Evolutionary conservation across 2,888 invertebrate species (phyloP), one percentile per base, ranked within the genome.

Genomic region (Agriotes lineatus): DNA sequence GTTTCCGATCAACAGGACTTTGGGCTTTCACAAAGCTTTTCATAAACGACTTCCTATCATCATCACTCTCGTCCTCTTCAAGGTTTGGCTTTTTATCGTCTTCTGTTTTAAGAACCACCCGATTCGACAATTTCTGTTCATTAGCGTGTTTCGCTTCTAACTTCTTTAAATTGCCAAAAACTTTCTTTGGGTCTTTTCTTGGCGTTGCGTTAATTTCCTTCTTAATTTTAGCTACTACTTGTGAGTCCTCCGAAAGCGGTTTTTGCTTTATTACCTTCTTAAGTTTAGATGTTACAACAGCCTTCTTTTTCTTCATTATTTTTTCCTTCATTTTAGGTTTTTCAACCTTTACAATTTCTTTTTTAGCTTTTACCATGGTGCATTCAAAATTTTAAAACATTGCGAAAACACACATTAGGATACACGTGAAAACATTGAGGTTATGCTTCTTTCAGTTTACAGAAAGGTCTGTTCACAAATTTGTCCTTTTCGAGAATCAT

Each of bases 401-500:
- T 25, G 7, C 25, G 7, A 25, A 25, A 25, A 25, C 1, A 52
- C 19, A 52, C 6, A 45, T 9, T 4, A 52, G 33, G 9, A 3
- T 7, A 33, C 52, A 52, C 52, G 52, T 52, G 52, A 52, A 33
- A 7, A 30, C 33, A 4, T 30, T 12, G 33, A 33, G 52, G 52
- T 52, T 52, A 52, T n/a, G n/a, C n/a, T n/a, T n/a, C 9, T 33
- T 7, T 7, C 9, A 7, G 33, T 1, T 77, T 79, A 30, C 59
- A 82, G 82, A n/a, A n/a, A n/a, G n/a, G n/a, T n/a, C n/a, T n/a
- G n/a, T n/a, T n/a, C n/a, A n/a, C n/a, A n/a, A n/a, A n/a, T n/a
- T n/a, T n/a, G n/a, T n/a, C n/a, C n/a, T n/a, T n/a, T n/a, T n/a
- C n/a, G n/a, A n/a, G n/a, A n/a, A n/a, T n/a, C n/a, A n/a, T n/a